Evolutionary conservation across 2,113 vertebrate genomes (phyloP).

Genomic region (Carassius gibelio): DNA sequence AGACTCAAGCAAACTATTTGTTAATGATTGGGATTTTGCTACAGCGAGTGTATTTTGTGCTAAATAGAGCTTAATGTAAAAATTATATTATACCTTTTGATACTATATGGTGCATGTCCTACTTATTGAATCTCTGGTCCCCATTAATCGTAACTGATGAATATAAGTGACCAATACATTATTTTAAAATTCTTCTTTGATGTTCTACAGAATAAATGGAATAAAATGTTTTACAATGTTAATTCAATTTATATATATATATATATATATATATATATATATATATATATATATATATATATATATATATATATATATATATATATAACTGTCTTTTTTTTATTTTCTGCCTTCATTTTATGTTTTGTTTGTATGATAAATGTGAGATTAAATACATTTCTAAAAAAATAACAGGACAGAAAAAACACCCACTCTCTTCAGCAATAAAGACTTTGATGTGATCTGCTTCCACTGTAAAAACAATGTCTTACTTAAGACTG

Average conservation of each 20-base stretch:
- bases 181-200: background rate
- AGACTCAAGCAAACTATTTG: background rate
- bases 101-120: background rate
- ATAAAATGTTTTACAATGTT: background rate
- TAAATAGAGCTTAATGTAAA: background rate
- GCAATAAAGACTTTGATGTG: background rate
- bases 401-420: background rate
- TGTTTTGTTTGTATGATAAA: background rate
- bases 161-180: background rate
- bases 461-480: background rate
- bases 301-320: background rate
- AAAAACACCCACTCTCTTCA: background rate
- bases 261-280: background rate
- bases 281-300: background rate
- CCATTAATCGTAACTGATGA: background rate
- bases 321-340: background rate
- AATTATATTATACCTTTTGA: background rate
- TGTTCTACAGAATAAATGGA: background rate
- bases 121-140: background rate
- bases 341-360: background rate
- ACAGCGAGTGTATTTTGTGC: background rate
- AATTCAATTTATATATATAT: too few relatives aligned
- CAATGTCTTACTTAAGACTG: background rate
- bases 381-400: background rate
- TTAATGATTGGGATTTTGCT: background rate